A percentile compares a stretch with the other conserved stretches of the same genome.
These are phyloP conservation scores for Scartelaos histophorus DNA, from an alignment of 2,113 vertebrate genomes.

Conservation along the genomic window DNA sequence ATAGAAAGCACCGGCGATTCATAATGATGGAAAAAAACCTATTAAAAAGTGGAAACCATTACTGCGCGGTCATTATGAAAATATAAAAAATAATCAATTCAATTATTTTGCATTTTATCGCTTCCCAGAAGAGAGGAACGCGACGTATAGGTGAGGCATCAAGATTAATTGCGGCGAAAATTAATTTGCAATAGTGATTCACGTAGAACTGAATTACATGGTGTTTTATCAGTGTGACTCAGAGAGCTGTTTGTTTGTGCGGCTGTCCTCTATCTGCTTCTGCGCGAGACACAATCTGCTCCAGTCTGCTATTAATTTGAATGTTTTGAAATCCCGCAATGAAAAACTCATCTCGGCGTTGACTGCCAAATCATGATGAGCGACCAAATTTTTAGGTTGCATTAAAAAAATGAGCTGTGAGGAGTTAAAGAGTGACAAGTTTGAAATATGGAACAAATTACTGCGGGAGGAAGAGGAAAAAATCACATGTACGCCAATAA, in stretches of 20 bases:
- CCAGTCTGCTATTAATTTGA: constrained; percentile 49
- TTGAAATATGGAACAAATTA: neutral
- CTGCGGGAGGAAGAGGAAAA: neutral
- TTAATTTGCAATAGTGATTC: constrained; percentile 70
- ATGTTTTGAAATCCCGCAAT: constrained; percentile 46
- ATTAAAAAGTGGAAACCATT: constrained; percentile 62
- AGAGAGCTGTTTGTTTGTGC: constrained; percentile 38
- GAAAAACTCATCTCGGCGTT: constrained; percentile 37
- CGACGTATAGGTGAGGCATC: constrained; percentile 65
- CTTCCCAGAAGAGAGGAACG: constrained; percentile 57
- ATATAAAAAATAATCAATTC: constrained; percentile 69
- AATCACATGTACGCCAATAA: neutral
- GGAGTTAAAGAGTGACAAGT: constrained; percentile 5
- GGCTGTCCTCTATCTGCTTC: constrained; percentile 25
- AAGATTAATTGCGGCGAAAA: constrained; percentile 73
- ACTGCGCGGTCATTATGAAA: constrained; percentile 67
- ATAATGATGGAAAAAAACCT: constrained; percentile 56
- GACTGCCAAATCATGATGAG: constrained; percentile 38
- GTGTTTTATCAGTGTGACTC: constrained; percentile 68
- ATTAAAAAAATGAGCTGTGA: constrained; percentile 19
- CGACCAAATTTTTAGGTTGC: constrained; percentile 16
- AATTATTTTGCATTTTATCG: constrained; percentile 76
- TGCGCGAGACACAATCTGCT: constrained; percentile 49
- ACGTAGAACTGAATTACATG: constrained; percentile 67
- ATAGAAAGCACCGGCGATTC: constrained; percentile 39